Base-by-base conservation (phyloP, 2,113 vertebrate genomes). In the Oncorhynchus clarkii region DNA sequence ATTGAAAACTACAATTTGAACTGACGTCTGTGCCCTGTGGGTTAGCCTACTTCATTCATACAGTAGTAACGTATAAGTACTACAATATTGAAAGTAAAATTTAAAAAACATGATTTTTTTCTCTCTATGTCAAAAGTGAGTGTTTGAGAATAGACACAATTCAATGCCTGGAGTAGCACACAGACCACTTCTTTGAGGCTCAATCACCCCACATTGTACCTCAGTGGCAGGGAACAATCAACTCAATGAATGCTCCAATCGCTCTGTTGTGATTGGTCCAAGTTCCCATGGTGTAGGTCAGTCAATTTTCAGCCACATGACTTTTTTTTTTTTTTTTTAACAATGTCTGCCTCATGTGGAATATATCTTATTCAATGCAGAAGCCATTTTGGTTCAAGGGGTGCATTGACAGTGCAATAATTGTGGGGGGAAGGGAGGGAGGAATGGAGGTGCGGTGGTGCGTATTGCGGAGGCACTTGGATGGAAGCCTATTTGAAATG, bases 341-440 rank as follows among this genome's bases (percentile, higher is more conserved):
- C 39, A 59, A 34, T 29, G 22, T 20, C 80, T 45, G 18, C 68
- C 39, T 81, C 72, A 80, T 65, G 59, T 78, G 71, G 70, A 74
- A 67, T 68, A 70, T 13, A 79, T 73, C 73, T 67, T 66, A 59
- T 68, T 69, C 75, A 31, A 73, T 70, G 82, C 80, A 67, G 82
- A 80, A 70, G 78, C 77, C 80, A 78, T 85, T 83, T 86, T 81
- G 78, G 84, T 82, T 83, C 73, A 84, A 86, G 80, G 73, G 69
- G 51, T 76, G 74, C 77, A 59, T 65, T 71, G 75, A 71, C 78
- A 70, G 74, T 75, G 49, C 79, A 80, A 77, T 86, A 75, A 82
- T 72, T 77, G 73, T 2, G 22, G 70, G 79, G 78, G 80, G 85
- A 27, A 69, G 49, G 79, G 75, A 74, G 72, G 27, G 48, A 72